Percentiles rank a stretch among this genome's conserved stretches.
These are phyloP conservation scores for Tauraco hartlaubi DNA, from an alignment of 2,797 vertebrate genomes.

Conservation along the genomic window DNA sequence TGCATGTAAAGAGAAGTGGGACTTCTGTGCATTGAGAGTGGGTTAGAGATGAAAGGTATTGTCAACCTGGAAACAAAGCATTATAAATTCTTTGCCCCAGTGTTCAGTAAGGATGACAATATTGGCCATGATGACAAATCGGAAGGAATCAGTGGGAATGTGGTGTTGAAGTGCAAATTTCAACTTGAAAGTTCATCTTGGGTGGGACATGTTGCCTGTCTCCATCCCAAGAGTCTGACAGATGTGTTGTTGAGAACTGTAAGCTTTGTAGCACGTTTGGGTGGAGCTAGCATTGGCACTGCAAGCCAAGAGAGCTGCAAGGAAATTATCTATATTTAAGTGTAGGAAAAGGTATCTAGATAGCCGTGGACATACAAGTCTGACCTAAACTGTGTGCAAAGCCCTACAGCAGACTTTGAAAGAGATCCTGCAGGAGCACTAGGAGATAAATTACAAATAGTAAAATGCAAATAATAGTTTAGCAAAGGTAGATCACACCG, in stretches of 20 bases:
- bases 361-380: background rate
- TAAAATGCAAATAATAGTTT: background rate
- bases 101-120: background rate
- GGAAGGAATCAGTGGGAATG: background rate
- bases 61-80: background rate
- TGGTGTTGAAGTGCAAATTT: background rate
- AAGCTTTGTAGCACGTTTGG: accelerated
- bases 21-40: background rate
- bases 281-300: background rate
- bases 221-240: background rate
- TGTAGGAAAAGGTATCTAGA: background rate
- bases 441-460: background rate
- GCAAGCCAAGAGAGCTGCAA: background rate
- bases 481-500: background rate
- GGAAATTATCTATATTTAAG: background rate
- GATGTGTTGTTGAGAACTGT: background rate
- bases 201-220: background rate
- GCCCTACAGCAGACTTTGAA: background rate
- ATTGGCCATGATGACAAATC: background rate
- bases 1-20: background rate
- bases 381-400: background rate
- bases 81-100: background rate
- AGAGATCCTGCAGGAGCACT: background rate
- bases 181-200: background rate
- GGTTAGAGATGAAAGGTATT: background rate